Percentiles rank a stretch among this genome's conserved stretches.
These are phyloP conservation scores for Epizoanthus stellaris DNA, from an alignment of 92 coral and sea anemone species.

Conservation along the genomic window DNA sequence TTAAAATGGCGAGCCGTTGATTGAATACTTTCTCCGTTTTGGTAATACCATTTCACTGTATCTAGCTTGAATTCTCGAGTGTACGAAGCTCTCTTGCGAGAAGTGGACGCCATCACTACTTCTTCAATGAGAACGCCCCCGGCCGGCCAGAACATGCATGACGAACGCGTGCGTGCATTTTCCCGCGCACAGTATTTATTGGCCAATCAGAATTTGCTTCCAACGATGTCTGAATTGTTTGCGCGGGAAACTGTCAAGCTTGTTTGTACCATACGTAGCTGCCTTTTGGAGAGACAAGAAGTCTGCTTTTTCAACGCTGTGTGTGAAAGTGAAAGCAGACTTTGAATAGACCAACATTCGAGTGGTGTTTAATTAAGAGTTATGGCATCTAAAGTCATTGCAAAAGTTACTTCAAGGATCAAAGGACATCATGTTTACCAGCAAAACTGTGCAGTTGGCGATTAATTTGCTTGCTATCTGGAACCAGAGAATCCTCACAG, in stretches of 20 bases:
- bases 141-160: no score
- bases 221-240: no score
- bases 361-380: no score
- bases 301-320: no score
- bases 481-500: not conserved
- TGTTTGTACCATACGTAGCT: no score
- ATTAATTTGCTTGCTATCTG: not conserved
- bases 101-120: conserved; percentile 19
- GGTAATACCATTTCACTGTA: conserved; percentile 7
- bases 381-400: no score
- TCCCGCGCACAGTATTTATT: not conserved
- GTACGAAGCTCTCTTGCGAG: conserved; percentile 10
- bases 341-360: no score
- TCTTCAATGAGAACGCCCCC: not conserved
- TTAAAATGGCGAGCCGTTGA: conserved; percentile 4
- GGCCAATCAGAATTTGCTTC: no score
- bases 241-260: not conserved
- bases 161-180: not conserved
- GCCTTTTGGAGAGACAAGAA: no score
- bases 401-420: not conserved
- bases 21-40: conserved; percentile 13
- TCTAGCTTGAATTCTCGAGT: not conserved
- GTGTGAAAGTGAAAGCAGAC: no score
- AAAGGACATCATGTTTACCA: not conserved
- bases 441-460: not conserved